Evolutionary conservation across 2,113 vertebrate genomes (phyloP).

Genomic region (Gracilinanus agilis): DNA sequence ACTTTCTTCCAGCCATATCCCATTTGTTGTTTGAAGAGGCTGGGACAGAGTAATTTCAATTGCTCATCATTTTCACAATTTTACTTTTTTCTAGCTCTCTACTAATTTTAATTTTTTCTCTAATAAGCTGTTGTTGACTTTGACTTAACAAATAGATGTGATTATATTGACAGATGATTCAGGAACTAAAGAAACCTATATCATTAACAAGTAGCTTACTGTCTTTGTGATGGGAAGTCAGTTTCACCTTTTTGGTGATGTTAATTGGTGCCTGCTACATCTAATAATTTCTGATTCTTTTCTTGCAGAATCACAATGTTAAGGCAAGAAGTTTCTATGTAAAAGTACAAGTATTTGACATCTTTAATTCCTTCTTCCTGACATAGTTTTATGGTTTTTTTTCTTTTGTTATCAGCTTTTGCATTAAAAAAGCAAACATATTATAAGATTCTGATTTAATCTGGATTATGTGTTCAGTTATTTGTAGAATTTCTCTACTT

Average conservation of each 20-base stretch:
- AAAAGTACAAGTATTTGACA: background rate
- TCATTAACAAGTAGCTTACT: background rate
- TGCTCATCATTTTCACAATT: background rate
- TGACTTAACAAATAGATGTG: background rate
- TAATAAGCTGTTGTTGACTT: background rate
- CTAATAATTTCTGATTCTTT: background rate
- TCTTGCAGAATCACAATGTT: background rate
- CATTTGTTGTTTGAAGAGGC: background rate
- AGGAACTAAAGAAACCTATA: background rate
- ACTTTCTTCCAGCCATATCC: background rate
- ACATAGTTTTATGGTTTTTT: background rate
- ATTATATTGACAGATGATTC: background rate
- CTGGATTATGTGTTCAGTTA: background rate
- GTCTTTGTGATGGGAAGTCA: background rate
- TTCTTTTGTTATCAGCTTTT: background rate
- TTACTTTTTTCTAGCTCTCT: background rate
- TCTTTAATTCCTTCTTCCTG: background rate
- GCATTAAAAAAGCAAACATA: background rate
- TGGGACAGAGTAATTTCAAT: background rate
- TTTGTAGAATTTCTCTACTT: background rate
- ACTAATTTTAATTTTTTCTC: background rate
- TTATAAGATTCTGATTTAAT: background rate
- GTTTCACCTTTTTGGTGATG: background rate
- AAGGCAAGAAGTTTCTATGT: background rate
- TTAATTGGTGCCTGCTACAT: background rate